Percentiles rank a stretch among this genome's conserved stretches.
Evolutionary conservation across 2,888 invertebrate genomes (phyloP).

Genomic region (Bibio marci): DNA sequence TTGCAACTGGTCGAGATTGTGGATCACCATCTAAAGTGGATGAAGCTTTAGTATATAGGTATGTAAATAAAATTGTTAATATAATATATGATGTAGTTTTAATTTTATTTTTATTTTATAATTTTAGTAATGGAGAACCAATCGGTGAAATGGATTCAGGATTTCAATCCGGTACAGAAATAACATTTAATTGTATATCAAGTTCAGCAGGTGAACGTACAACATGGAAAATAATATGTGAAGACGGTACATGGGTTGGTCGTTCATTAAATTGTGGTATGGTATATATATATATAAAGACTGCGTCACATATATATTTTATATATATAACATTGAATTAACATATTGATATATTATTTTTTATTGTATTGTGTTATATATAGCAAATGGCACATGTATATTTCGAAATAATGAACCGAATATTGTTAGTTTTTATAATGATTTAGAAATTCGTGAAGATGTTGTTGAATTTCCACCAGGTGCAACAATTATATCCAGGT

Average conservation of each 20-base stretch:
- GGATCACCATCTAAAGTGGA: constrained; percentile 41
- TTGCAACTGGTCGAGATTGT: constrained; percentile 15
- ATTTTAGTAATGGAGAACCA: constrained; percentile 43
- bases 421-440: constrained; percentile 66
- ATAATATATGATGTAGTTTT: not conserved
- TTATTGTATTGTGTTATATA: constrained; percentile 18
- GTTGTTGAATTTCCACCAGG: constrained; percentile 64
- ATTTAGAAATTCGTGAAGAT: constrained; percentile 56
- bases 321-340: not conserved
- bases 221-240: constrained; percentile 72
- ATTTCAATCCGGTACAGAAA: constrained; percentile 67
- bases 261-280: constrained; percentile 63
- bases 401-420: constrained; percentile 63
- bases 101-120: not conserved
- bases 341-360: constrained; percentile 1
- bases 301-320: not conserved
- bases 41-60: constrained; percentile 55
- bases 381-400: constrained; percentile 54
- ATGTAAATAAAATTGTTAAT: no score
- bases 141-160: constrained; percentile 46
- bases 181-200: constrained; percentile 67
- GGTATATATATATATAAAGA: constrained; percentile 17
- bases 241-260: constrained; percentile 72
- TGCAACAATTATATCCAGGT: constrained; percentile 47
- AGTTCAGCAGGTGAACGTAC: constrained; percentile 66